phyloP scores from a whole-genome alignment of 1,140 invertebrate genomes.

The Dinoponera quadriceps region DNA sequence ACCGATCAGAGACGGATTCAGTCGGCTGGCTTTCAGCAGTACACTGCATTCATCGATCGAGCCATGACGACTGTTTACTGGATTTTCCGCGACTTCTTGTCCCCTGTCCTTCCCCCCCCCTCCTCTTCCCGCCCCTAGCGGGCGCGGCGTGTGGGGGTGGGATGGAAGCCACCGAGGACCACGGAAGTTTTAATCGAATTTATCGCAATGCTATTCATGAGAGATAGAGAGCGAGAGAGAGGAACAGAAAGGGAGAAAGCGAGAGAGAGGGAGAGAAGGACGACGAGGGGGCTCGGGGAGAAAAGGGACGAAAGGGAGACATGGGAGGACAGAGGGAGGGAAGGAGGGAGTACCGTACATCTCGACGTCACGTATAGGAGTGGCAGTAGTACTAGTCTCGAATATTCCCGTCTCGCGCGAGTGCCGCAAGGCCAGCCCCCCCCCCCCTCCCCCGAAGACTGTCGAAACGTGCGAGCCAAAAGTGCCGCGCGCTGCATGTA shows the following conservation, averaged over 20 bases:
- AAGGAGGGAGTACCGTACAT: conserved; percentile 78
- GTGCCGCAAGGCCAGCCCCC: conserved; percentile 59
- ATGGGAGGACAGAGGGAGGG: conserved; percentile 11
- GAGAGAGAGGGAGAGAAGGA: not conserved
- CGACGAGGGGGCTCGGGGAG: conserved; percentile 17
- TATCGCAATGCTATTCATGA: conserved; percentile 85
- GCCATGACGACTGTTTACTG: conserved; percentile 71
- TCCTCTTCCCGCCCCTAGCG: not conserved
- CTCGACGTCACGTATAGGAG: conserved; percentile 82
- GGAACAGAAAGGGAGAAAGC: conserved; percentile 37
- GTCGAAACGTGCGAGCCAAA: conserved; percentile 81
- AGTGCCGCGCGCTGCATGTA: conserved; percentile 80
- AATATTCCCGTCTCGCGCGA: conserved; percentile 63
- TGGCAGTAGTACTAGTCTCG: conserved; percentile 49
- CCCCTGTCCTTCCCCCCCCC: conserved; percentile 45
- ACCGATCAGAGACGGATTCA: conserved; percentile 47
- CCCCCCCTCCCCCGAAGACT: conserved; percentile 56
- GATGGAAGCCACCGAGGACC: conserved; percentile 72
- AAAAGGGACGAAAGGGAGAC: conserved; percentile 47
- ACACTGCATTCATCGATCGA: conserved; percentile 61
- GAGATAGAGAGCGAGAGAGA: conserved; percentile 77
- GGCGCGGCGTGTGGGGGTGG: conserved; percentile 39
- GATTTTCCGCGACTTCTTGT: conserved; percentile 70
- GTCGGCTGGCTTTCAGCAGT: conserved; percentile 52
- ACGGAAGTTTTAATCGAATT: conserved; percentile 85